Conservation (phyloP, 2,888 invertebrate genomes). For the Parelbella ahira region DNA sequence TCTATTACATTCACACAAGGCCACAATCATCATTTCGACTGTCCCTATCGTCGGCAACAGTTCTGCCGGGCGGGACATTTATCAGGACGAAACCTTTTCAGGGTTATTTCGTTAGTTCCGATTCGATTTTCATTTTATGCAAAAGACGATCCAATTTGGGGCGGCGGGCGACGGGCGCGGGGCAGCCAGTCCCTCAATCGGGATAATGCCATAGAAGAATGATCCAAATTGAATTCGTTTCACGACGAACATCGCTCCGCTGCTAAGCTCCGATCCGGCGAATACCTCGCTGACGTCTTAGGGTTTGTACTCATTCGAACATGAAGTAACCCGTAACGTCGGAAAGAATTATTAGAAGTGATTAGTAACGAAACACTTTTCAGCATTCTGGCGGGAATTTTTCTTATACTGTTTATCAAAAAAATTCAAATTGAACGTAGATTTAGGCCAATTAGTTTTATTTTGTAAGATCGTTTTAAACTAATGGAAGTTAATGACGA, state of each 20-base stretch:
- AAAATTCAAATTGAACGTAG: too few relatives aligned
- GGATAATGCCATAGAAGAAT: slow-evolving; percentile 73
- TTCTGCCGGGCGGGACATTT: slow-evolving; percentile 31
- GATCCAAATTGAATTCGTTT: slow-evolving; percentile 74
- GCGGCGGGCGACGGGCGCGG: too few relatives aligned
- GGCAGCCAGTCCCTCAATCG: slow-evolving; percentile 47
- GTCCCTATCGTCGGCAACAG: slow-evolving; percentile 9
- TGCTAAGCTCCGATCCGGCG: slow-evolving; percentile 40
- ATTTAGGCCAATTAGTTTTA: too few relatives aligned
- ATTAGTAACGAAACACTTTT: too few relatives aligned
- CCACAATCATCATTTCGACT: not conserved
- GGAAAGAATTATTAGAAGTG: too few relatives aligned
- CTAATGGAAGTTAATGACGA: too few relatives aligned
- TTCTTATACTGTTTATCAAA: too few relatives aligned
- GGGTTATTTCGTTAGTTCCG: slow-evolving; percentile 68
- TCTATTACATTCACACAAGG: not conserved
- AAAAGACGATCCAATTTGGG: slow-evolving; percentile 72
- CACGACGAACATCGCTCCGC: slow-evolving; percentile 41
- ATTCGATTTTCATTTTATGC: slow-evolving; percentile 77
- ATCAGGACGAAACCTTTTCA: slow-evolving; percentile 42
- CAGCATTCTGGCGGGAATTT: too few relatives aligned
- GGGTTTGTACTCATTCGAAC: slow-evolving; percentile 19
- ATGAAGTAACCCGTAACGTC: too few relatives aligned
- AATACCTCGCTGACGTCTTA: slow-evolving; percentile 40
- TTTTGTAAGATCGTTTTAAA: too few relatives aligned